These are phyloP conservation scores for Melinopterus prodromus DNA, from an alignment of 2,888 invertebrate species.

Conservation along the genomic window DNA sequence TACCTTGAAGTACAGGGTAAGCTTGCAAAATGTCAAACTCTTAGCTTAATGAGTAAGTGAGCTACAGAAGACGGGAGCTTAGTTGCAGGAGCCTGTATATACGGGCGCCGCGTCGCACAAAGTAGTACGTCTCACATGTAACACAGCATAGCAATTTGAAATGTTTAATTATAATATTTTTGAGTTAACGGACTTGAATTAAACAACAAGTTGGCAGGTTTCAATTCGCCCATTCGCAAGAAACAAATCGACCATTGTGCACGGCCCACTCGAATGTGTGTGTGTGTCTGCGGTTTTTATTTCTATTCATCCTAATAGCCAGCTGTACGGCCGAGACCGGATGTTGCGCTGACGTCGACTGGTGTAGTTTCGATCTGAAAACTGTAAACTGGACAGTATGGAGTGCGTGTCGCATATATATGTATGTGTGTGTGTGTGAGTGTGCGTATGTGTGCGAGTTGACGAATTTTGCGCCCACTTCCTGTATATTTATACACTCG, in stretches of 20 bases:
- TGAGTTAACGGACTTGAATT: too few species aligned
- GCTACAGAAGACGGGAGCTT: too few species aligned
- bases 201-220: too few species aligned
- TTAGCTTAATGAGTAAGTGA: too few species aligned
- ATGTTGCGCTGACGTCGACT: not conserved
- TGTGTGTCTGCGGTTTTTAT: not conserved
- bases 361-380: not conserved
- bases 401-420: not conserved
- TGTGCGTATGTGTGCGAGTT: not conserved
- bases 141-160: too few species aligned
- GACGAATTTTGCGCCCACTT: constrained; percentile 6
- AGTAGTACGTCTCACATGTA: too few species aligned
- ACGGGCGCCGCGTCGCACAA: too few species aligned
- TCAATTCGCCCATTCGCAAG: not conserved
- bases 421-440: not conserved
- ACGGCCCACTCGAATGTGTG: not conserved
- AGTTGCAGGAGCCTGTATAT: too few species aligned
- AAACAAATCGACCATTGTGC: not conserved
- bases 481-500: not conserved
- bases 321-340: not conserved
- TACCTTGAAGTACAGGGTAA: too few species aligned
- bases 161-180: too few species aligned
- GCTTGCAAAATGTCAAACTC: too few species aligned
- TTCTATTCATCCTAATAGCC: not conserved
- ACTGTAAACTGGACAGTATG: constrained; percentile 6